These are phyloP conservation scores for Cerastis leucographa DNA, from an alignment of 2,888 invertebrate species.

Conservation along the genomic window DNA sequence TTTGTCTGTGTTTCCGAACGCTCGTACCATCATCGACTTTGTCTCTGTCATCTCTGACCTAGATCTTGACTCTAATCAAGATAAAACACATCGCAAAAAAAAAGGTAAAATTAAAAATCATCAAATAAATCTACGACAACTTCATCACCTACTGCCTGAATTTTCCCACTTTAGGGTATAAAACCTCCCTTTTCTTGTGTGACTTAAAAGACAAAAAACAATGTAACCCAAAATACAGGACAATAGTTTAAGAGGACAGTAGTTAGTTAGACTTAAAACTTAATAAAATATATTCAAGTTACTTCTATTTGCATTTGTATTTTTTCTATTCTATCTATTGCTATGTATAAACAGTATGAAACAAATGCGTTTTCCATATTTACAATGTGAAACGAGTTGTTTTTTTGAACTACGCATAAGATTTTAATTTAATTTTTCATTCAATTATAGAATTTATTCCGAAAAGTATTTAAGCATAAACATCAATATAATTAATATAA, in stretches of 20 bases:
- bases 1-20: no score
- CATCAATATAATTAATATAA: neutral
- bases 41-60: no score
- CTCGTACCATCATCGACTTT: no score
- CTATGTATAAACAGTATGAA: neutral
- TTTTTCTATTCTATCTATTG: neutral
- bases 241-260: neutral
- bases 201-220: neutral
- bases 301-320: neutral
- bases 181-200: no score
- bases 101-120: slow-evolving; percentile 34
- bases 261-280: neutral
- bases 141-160: no score
- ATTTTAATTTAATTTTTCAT: neutral
- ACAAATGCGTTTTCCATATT: neutral
- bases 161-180: no score
- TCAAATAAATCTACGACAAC: neutral
- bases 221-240: neutral
- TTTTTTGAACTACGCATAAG: no score
- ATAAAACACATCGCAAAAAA: no score
- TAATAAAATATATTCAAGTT: neutral
- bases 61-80: no score
- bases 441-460: neutral
- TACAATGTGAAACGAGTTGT: neutral
- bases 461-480: neutral